A percentile compares a stretch with the other conserved stretches of the same genome.
phyloP scores from a whole-genome alignment of 1,140 invertebrate genomes.

The Kradibia gibbosae region DNA sequence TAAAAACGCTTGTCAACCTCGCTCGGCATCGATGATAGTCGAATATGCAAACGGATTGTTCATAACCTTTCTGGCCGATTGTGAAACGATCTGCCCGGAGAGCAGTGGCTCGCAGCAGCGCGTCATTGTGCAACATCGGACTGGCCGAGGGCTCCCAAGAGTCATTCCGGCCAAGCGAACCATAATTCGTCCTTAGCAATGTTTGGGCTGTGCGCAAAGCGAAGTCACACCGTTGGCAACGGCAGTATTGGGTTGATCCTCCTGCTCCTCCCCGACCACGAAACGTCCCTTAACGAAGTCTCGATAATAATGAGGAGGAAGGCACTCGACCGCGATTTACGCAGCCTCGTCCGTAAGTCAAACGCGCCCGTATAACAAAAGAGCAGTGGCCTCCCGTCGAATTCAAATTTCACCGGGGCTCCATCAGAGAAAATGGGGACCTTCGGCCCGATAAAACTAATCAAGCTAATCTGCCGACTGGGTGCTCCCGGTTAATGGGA shows the following conservation, averaged over 20 bases:
- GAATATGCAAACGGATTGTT: not conserved
- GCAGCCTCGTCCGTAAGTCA: not conserved
- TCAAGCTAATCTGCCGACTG: slow-evolving; percentile 46
- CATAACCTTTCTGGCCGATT: not conserved
- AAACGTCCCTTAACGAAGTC: too few relatives aligned
- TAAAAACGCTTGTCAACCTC: too few relatives aligned
- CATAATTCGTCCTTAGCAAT: too few relatives aligned
- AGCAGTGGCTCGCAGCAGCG: not conserved
- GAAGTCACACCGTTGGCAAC: too few relatives aligned
- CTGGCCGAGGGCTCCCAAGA: not conserved
- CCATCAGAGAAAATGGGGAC: slow-evolving; percentile 15
- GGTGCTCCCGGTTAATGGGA: slow-evolving; percentile 26
- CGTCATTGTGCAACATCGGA: not conserved
- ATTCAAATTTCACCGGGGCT: slow-evolving; percentile 43
- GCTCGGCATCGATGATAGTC: not conserved
- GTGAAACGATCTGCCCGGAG: not conserved
- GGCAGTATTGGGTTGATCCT: too few relatives aligned
- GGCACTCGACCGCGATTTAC: not conserved
- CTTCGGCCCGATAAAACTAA: slow-evolving; percentile 48
- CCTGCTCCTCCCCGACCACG: too few relatives aligned
- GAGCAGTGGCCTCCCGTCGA: not conserved
- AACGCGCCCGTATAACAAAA: slow-evolving; percentile 29
- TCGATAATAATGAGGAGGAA: too few relatives aligned
- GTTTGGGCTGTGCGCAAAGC: too few relatives aligned
- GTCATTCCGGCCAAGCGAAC: too few relatives aligned